Base-by-base conservation (phyloP, 1,140 invertebrate species). In the Sycophila sp. region DNA sequence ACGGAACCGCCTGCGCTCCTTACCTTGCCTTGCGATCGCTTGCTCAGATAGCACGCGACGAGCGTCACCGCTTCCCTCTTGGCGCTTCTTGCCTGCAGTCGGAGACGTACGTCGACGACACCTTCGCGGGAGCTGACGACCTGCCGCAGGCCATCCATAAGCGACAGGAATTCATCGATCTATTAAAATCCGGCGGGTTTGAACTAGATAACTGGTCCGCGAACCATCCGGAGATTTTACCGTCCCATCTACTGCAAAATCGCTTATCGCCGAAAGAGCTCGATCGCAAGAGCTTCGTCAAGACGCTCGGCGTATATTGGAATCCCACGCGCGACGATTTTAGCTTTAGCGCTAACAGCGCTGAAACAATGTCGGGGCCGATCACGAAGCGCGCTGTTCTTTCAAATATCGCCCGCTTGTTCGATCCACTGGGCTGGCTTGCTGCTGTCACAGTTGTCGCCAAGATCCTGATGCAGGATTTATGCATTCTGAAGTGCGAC, bases 21-120 rank as follows among this genome's bases (percentile, higher is more conserved):
- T 83, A 75, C 69, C 53, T 81, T 19, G 79, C 82, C 0, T 78
- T 76, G n/a, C 17, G 17, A 5, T 7, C 49, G 5, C 5, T 51
- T 4, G 6, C 7, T 4, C 49, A 24, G 26, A 17, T 58, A 11
- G 55, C 34, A 2, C 4, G 19, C 13, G 19, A 32, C 22, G 32
- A 58, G n/a, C 4, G 32, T 2, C 3, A 5, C 5, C 15, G 17
- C 4, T 58, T 19, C 17, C 34, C 30, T 2, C 28, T 38, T 5
- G 19, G 17, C 4, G n/a, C 55, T 4, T 7, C 4, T 4, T 32
- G 28, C 30, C 22, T 38, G 17, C 4, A 32, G 17, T 4, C 5
- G 13, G 10, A 36, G 4, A 58, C 22, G 5, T 51, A 51, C 24
- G 49, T 51, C n/a, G 42, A 45, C 42, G 42, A 45, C n/a, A 45